phyloP scores from a whole-genome alignment of 2,888 invertebrate genomes.

The Stegana nigrithorax region DNA sequence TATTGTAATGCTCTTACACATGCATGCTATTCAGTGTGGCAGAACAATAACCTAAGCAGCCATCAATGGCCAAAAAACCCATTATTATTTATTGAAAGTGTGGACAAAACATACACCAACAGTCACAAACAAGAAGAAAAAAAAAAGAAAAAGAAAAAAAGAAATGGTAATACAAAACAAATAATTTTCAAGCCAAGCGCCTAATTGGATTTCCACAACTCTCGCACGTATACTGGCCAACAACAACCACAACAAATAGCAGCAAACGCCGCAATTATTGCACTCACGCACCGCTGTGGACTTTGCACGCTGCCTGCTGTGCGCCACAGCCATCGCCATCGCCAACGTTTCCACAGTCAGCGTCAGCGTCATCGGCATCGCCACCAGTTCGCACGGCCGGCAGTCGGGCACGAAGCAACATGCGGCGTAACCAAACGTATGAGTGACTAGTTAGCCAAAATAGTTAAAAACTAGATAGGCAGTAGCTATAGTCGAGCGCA shows the following conservation, averaged over 20 bases:
- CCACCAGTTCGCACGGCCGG: background rate
- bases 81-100: constrained; percentile 28
- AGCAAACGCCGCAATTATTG: background rate
- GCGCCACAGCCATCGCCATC: background rate
- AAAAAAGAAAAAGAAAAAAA: background rate
- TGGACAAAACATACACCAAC: constrained; percentile 22
- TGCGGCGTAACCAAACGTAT: no score
- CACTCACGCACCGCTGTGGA: constrained; percentile 1
- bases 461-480: no score
- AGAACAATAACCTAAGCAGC: no score
- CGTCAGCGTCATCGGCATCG: constrained; percentile 27
- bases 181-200: constrained; percentile 44
- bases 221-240: background rate
- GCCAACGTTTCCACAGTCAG: constrained; percentile 22
- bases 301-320: no score
- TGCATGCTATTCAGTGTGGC: no score
- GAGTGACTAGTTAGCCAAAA: no score
- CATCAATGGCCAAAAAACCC: constrained; percentile 6
- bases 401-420: no score
- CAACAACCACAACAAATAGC: background rate
- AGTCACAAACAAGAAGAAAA: constrained; percentile 21
- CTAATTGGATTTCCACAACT: constrained; percentile 40
- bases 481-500: constrained; percentile 29
- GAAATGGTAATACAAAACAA: constrained; percentile 1
- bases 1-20: no score